Conservation (phyloP, 2,797 vertebrate genomes). For the Typhlichthys subterraneus region DNA sequence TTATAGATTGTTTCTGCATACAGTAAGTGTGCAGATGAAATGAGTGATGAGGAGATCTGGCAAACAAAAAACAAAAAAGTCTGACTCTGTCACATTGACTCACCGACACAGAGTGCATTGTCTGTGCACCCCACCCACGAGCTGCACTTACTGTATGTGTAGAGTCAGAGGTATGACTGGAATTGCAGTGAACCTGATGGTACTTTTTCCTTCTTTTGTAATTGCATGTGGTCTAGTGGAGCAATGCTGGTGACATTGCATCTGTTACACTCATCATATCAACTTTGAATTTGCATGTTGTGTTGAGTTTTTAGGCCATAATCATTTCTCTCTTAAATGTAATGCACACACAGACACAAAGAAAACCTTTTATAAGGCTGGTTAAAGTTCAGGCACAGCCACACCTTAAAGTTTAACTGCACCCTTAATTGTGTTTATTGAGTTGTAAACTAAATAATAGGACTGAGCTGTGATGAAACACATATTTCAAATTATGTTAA, state of each 20-base stretch:
- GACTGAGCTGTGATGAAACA: too few species aligned
- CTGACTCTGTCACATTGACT: constrained; percentile 40
- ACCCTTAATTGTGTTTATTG: too few species aligned
- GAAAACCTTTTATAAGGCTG: too few species aligned
- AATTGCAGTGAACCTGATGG: constrained; percentile 2
- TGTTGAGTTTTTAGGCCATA: too few species aligned
- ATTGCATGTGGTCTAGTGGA: neutral
- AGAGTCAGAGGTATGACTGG: constrained; percentile 1
- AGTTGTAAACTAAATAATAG: too few species aligned
- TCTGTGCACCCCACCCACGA: constrained; percentile 42
- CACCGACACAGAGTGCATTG: constrained; percentile 25
- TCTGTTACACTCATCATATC: neutral
- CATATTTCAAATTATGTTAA: too few species aligned
- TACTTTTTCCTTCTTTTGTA: constrained; percentile 4
- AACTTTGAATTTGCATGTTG: too few species aligned
- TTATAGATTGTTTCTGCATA: constrained; percentile 19
- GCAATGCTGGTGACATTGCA: neutral
- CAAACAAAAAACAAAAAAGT: neutral
- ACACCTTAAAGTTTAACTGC: neutral
- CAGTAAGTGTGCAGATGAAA: too few species aligned
- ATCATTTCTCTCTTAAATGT: too few species aligned
- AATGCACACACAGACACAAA: too few species aligned
- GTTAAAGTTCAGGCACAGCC: constrained; percentile 22
- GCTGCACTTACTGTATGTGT: neutral
- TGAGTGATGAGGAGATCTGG: too few species aligned